Percentiles rank a stretch among this genome's conserved stretches.
phyloP scores from a whole-genome alignment of 2,888 invertebrate species.

The Caenorhabditis sulstoni region DNA sequence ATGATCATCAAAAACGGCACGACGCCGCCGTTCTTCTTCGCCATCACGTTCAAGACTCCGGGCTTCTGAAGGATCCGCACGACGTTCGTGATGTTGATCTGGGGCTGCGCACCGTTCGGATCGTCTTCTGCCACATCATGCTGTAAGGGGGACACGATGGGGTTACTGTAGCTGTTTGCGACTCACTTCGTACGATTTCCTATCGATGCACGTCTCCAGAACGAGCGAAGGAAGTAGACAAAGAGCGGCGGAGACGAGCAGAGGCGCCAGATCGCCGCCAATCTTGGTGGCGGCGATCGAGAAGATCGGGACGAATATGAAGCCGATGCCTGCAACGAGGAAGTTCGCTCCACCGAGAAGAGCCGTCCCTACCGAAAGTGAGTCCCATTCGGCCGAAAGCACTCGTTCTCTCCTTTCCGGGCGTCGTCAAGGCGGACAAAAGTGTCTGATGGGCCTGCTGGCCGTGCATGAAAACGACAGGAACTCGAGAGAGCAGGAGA shows the following conservation, averaged over 20 bases:
- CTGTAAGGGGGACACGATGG: neutral
- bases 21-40: slow-evolving; percentile 70
- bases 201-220: slow-evolving; percentile 57
- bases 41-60: slow-evolving; percentile 65
- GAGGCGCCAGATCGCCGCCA: slow-evolving; percentile 46
- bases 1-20: slow-evolving; percentile 68
- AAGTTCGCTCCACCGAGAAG: neutral
- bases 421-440: slow-evolving; percentile 71
- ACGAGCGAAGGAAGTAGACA: slow-evolving; percentile 59
- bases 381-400: slow-evolving; percentile 75
- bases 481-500: slow-evolving; percentile 67
- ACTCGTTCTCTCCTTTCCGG: slow-evolving; percentile 74
- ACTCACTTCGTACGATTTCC: slow-evolving; percentile 57
- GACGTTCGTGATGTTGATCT: slow-evolving; percentile 57
- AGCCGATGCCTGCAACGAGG: slow-evolving; percentile 28
- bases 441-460: slow-evolving; percentile 75
- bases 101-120: slow-evolving; percentile 7
- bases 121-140: slow-evolving; percentile 48
- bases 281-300: slow-evolving; percentile 54
- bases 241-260: slow-evolving; percentile 58
- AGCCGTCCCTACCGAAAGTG: slow-evolving; percentile 64
- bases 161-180: too few species aligned
- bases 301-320: slow-evolving; percentile 50
- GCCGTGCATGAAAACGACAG: slow-evolving; percentile 74
- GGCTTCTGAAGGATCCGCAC: slow-evolving; percentile 64